These are phyloP conservation scores for Phrynocephalus versicolor DNA, from an alignment of 2,113 vertebrate genomes.

Conservation along the genomic window DNA sequence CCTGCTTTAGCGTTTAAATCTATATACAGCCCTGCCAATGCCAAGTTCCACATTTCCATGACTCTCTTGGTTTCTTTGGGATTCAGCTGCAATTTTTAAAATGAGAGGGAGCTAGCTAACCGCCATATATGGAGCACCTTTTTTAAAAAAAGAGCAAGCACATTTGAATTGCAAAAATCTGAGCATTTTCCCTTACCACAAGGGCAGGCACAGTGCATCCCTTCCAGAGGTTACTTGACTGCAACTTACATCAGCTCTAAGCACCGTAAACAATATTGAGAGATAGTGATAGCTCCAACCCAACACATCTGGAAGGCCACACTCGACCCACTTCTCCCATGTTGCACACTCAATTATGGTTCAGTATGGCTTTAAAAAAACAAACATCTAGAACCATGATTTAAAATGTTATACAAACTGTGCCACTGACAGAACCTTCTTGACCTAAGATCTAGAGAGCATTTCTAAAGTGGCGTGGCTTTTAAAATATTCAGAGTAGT, in stretches of 20 bases:
- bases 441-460: neutral
- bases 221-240: too few relatives aligned
- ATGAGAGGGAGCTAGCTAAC: neutral
- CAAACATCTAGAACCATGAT: too few relatives aligned
- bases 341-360: neutral
- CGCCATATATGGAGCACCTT: neutral
- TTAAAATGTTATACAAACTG: neutral
- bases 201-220: too few relatives aligned
- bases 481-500: neutral
- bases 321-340: neutral
- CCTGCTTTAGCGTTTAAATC: too few relatives aligned
- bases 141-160: neutral
- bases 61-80: neutral
- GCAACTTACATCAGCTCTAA: too few relatives aligned
- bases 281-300: neutral
- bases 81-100: neutral
- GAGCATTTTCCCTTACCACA: too few relatives aligned
- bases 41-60: neutral
- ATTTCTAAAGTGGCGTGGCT: neutral
- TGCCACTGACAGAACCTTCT: neutral
- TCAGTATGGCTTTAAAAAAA: too few relatives aligned
- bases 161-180: neutral
- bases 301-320: neutral
- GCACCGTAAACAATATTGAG: neutral
- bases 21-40: neutral